These are phyloP conservation scores for Hylyphantes graminicola DNA, from an alignment of 1,140 invertebrate genomes.

Conservation along the genomic window DNA sequence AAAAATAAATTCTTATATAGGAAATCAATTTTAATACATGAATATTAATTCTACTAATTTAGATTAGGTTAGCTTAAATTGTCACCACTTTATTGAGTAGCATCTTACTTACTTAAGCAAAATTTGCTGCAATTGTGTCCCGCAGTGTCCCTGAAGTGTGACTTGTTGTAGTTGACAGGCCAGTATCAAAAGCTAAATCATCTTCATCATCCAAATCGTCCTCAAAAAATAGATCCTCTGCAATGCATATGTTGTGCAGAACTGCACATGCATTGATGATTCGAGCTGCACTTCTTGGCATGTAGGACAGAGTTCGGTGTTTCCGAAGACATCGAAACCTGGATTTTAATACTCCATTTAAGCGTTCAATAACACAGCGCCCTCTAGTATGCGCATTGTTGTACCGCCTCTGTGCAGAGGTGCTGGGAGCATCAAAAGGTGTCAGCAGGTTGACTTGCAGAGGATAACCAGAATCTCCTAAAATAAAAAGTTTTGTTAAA, in stretches of 20 bases:
- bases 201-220: not conserved
- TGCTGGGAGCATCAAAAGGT: not conserved
- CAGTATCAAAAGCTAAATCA: not conserved
- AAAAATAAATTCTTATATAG: too few relatives aligned
- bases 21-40: too few relatives aligned
- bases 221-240: not conserved
- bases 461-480: constrained; percentile 10
- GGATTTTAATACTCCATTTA: not conserved
- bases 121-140: too few relatives aligned
- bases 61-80: too few relatives aligned
- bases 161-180: not conserved
- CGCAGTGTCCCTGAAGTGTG: too few relatives aligned
- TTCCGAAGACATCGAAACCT: not conserved
- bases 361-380: not conserved
- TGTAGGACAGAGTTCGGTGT: not conserved
- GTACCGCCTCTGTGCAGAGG: not conserved
- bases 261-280: constrained; percentile 5
- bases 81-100: too few relatives aligned
- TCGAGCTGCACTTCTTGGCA: not conserved
- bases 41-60: too few relatives aligned
- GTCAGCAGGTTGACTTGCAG: not conserved
- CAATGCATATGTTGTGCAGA: constrained; percentile 16
- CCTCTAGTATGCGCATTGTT: not conserved
- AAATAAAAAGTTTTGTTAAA: not conserved
- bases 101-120: too few relatives aligned